Evolutionary conservation across 2,113 vertebrate species (phyloP).

Genomic region (Pionites leucogaster): DNA sequence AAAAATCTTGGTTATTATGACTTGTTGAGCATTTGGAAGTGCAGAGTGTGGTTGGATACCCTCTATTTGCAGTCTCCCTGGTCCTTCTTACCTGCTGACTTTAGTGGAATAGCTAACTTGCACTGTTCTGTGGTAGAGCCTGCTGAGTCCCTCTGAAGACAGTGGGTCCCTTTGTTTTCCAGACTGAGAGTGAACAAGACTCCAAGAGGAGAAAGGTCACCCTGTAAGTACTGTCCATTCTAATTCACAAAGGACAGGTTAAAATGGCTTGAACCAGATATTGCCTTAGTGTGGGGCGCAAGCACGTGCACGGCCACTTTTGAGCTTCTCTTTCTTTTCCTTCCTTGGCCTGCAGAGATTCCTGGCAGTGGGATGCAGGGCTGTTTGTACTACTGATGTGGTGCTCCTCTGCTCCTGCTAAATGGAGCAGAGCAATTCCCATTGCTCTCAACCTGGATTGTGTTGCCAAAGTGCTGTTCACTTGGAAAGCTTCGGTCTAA

Average conservation of each 20-base stretch:
- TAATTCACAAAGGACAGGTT: not conserved
- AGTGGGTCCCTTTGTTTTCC: not conserved
- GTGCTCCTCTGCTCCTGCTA: not conserved
- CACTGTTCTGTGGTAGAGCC: not conserved
- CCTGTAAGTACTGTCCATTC: not conserved
- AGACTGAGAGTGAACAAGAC: not conserved
- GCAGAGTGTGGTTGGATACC: not conserved
- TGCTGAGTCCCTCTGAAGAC: not conserved
- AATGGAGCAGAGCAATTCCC: conserved; percentile 51
- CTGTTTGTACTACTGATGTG: not conserved
- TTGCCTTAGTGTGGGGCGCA: fast-evolving
- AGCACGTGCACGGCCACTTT: not conserved
- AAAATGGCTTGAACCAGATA: not conserved
- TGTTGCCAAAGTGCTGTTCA: conserved; percentile 4
- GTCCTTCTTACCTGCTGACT: not conserved
- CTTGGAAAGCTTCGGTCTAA: conserved; percentile 21
- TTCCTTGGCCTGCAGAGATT: not conserved
- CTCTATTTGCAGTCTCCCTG: not conserved
- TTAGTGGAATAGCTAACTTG: not conserved
- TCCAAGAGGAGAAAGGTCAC: not conserved
- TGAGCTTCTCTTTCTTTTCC: not conserved
- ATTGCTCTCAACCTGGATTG: not conserved
- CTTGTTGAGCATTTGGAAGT: not conserved
- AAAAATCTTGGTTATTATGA: not conserved
- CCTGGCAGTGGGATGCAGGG: conserved; percentile 9